Conservation (phyloP, 2,888 invertebrate genomes). For the Minunthozetes semirufus region DNA sequence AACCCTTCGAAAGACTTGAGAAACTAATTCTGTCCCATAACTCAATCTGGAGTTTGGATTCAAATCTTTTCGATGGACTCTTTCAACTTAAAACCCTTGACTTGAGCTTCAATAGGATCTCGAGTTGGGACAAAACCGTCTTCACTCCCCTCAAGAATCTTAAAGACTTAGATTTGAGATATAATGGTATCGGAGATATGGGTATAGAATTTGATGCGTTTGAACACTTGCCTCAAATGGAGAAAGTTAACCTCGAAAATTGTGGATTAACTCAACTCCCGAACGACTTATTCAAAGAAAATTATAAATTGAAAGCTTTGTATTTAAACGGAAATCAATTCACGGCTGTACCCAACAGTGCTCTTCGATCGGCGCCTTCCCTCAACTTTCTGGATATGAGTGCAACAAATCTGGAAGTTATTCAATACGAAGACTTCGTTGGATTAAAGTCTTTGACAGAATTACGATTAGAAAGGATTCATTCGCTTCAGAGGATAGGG, state of each 20-base stretch:
- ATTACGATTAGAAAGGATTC: conserved; percentile 18
- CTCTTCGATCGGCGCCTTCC: conserved; percentile 22
- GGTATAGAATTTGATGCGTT: neutral
- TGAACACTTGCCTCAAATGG: neutral
- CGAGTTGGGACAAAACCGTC: conserved; percentile 74
- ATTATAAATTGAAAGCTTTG: conserved; percentile 14
- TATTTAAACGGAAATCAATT: conserved; percentile 10
- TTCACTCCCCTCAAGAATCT: conserved; percentile 74
- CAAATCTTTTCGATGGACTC: conserved; percentile 74
- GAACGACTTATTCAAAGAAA: neutral
- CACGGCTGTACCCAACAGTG: conserved; percentile 26
- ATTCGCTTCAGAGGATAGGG: conserved; percentile 4
- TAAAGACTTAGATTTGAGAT: conserved; percentile 50
- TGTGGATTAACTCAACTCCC: conserved; percentile 1
- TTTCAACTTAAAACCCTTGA: conserved; percentile 75
- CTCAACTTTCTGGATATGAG: conserved; percentile 29
- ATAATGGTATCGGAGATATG: neutral
- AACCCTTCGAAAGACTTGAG: conserved; percentile 83
- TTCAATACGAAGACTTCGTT: conserved; percentile 23
- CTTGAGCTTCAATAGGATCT: conserved; percentile 74
- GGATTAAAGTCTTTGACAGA: conserved; percentile 26
- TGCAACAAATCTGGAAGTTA: conserved; percentile 20
- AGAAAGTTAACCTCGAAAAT: conserved; percentile 22
- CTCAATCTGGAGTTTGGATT: conserved; percentile 72
- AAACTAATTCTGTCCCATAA: conserved; percentile 78